A percentile compares a stretch with the other conserved stretches of the same genome.
These are phyloP conservation scores for Heterochromis multidens DNA, from an alignment of 2,113 vertebrate genomes.

Conservation along the genomic window DNA sequence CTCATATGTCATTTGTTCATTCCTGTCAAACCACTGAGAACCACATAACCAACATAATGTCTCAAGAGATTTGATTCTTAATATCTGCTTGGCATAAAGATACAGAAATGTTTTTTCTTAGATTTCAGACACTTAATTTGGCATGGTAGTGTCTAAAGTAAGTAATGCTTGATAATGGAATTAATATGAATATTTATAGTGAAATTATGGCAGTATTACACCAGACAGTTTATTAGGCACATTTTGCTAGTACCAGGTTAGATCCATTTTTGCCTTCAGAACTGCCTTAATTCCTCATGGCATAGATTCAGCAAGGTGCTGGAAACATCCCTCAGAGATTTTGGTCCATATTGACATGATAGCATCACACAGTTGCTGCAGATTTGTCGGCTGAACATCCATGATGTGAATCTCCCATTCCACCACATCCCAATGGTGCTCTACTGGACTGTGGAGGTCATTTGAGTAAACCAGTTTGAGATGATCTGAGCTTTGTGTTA, in stretches of 20 bases:
- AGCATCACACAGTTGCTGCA: too few species aligned
- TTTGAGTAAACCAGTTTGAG: too few species aligned
- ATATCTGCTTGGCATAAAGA: neutral
- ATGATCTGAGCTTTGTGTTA: too few species aligned
- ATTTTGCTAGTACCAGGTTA: neutral
- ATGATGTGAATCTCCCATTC: too few species aligned
- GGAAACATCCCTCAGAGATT: too few species aligned
- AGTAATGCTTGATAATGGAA: neutral
- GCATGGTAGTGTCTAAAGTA: neutral
- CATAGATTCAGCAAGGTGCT: too few species aligned
- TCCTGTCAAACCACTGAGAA: neutral
- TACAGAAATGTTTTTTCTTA: neutral
- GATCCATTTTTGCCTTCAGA: too few species aligned
- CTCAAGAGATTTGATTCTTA: neutral
- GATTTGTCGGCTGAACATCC: too few species aligned
- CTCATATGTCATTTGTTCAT: neutral
- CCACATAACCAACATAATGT: neutral
- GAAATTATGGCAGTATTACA: neutral
- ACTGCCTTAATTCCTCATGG: too few species aligned
- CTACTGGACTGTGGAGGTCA: too few species aligned
- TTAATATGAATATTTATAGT: neutral
- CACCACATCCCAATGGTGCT: too few species aligned
- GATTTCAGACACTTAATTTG: neutral
- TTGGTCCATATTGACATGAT: too few species aligned
- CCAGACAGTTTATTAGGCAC: neutral